Evolutionary conservation across 1,140 invertebrate genomes (phyloP).

Genomic region (Metaphire vulgaris): DNA sequence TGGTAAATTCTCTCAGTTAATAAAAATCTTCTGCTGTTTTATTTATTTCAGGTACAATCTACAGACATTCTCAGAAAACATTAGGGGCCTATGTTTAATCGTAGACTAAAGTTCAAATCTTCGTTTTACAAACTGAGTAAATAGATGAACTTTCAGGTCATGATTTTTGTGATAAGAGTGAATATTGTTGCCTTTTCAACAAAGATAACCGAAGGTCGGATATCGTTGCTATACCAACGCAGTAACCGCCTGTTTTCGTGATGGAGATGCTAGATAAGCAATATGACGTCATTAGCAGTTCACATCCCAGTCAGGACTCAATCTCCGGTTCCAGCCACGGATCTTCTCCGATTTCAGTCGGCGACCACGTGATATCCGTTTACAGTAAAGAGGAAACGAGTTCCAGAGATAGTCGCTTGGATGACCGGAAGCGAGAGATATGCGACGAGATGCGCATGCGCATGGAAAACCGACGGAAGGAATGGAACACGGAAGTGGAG

Average conservation of each 20-base stretch:
- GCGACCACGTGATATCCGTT: neutral
- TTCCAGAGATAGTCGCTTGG: constrained; percentile 34
- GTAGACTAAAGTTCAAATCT: no score
- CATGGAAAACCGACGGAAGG: constrained; percentile 42
- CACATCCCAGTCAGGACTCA: neutral
- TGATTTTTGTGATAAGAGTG: no score
- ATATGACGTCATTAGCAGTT: neutral
- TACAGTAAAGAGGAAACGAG: neutral
- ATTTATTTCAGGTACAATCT: no score
- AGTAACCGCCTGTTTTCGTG: neutral
- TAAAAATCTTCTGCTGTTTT: no score
- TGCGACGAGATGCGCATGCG: constrained; percentile 46
- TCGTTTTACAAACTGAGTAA: no score
- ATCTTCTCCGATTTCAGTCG: neutral
- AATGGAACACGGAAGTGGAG: constrained; percentile 49
- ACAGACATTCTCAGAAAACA: no score
- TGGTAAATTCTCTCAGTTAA: no score
- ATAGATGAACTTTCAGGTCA: no score
- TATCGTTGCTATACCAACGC: neutral
- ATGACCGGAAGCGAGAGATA: constrained; percentile 45
- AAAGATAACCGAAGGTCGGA: neutral
- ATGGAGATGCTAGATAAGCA: neutral
- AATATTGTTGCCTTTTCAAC: no score
- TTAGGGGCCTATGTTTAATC: no score
- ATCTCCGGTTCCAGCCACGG: neutral